A percentile compares a stretch with the other conserved stretches of the same genome.
These are phyloP conservation scores for Sialis fuliginosa DNA, from an alignment of 2,888 invertebrate species.

Conservation along the genomic window DNA sequence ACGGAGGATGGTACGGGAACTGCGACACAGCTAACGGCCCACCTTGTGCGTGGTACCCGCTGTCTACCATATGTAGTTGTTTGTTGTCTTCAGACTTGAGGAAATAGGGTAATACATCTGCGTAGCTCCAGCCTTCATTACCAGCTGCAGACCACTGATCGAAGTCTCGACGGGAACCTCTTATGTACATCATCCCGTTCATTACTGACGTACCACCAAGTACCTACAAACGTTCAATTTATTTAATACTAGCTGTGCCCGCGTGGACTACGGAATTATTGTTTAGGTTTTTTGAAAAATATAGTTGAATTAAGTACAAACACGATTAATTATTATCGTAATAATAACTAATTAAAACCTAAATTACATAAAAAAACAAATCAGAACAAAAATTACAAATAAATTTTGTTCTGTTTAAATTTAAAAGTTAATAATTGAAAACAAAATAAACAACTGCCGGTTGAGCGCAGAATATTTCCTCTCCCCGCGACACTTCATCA, in stretches of 20 bases:
- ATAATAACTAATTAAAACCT: too few relatives aligned
- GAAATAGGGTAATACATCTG: slow-evolving; percentile 80
- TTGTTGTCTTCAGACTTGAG: slow-evolving; percentile 72
- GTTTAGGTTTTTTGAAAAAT: too few relatives aligned
- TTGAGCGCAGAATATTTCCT: too few relatives aligned
- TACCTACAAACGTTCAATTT: slow-evolving; percentile 31
- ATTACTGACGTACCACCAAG: slow-evolving; percentile 83
- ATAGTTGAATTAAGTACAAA: too few relatives aligned
- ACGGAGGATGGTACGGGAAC: slow-evolving; percentile 73
- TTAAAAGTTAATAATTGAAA: too few relatives aligned
- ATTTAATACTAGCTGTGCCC: too few relatives aligned
- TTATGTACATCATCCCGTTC: slow-evolving; percentile 93
- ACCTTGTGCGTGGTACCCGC: slow-evolving; percentile 58
- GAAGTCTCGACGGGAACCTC: slow-evolving; percentile 74
- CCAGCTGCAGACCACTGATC: slow-evolving; percentile 76
- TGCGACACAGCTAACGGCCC: slow-evolving; percentile 62
- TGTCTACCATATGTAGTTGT: slow-evolving; percentile 48
- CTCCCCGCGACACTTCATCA: too few relatives aligned
- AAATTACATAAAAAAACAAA: too few relatives aligned
- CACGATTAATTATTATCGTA: too few relatives aligned
- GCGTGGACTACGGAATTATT: too few relatives aligned
- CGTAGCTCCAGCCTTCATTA: slow-evolving; percentile 76
- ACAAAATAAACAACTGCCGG: not conserved
- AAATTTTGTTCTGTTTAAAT: too few relatives aligned
- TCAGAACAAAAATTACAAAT: too few relatives aligned